phyloP scores from a whole-genome alignment of 2,888 invertebrate species.

The Harpagoxenus sublaevis region DNA sequence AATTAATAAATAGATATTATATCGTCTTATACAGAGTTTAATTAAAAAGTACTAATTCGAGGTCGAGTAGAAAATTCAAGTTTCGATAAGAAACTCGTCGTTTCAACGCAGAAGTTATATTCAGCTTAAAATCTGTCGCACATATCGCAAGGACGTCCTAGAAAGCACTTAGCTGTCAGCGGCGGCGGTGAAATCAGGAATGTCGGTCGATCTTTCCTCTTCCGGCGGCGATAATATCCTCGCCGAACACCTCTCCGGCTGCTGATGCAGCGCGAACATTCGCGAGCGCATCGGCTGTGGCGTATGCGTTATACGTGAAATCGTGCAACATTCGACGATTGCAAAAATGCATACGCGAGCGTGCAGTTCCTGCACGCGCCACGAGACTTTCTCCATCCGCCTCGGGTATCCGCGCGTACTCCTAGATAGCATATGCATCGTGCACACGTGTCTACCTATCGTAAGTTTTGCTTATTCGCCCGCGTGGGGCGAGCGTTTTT shows the following conservation, averaged over 20 bases:
- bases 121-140: background rate
- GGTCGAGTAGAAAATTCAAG: background rate
- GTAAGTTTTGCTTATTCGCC: slow-evolving; percentile 28
- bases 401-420: slow-evolving; percentile 65
- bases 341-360: slow-evolving; percentile 67
- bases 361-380: slow-evolving; percentile 62
- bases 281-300: slow-evolving; percentile 38
- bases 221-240: slow-evolving; percentile 39
- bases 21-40: background rate
- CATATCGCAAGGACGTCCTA: slow-evolving; percentile 23
- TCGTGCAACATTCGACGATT: slow-evolving; percentile 68
- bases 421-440: slow-evolving; percentile 16
- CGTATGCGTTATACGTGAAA: slow-evolving; percentile 76
- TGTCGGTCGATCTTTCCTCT: slow-evolving; percentile 54
- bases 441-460: slow-evolving; percentile 16
- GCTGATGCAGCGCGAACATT: slow-evolving; percentile 30
- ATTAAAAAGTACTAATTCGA: background rate
- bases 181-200: slow-evolving; percentile 47
- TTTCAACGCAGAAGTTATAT: background rate
- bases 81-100: background rate
- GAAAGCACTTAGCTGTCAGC: slow-evolving; percentile 46
- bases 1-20: background rate
- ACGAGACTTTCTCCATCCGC: slow-evolving; percentile 71
- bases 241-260: background rate
- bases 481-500: slow-evolving; percentile 8